Evolutionary conservation across 2,888 invertebrate genomes (phyloP).

Genomic region (Cryptocephalus moraei): DNA sequence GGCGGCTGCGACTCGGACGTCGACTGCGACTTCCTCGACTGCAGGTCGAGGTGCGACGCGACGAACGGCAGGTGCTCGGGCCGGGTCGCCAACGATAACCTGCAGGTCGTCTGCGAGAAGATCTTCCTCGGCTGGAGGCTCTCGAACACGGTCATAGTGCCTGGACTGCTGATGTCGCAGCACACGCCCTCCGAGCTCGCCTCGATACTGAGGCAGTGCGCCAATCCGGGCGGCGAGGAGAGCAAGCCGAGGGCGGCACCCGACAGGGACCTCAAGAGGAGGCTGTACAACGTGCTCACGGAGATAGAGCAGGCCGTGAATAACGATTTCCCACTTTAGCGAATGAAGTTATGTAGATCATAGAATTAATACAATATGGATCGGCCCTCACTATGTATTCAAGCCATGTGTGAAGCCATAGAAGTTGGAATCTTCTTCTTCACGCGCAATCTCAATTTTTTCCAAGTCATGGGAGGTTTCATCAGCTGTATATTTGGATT

Average conservation of each 20-base stretch:
- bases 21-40: constrained; percentile 60
- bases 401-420: no score
- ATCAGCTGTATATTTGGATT: no score
- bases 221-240: constrained; percentile 42
- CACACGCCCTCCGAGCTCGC: constrained; percentile 48
- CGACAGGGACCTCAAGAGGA: constrained; percentile 39
- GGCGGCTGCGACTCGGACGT: constrained; percentile 44
- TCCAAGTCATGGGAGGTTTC: no score
- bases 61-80: constrained; percentile 43
- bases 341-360: constrained; percentile 1
- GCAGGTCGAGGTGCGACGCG: constrained; percentile 49
- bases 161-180: constrained; percentile 50
- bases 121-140: constrained; percentile 51
- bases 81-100: constrained; percentile 51
- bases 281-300: constrained; percentile 43
- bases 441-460: no score
- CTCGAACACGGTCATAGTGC: constrained; percentile 49
- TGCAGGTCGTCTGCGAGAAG: constrained; percentile 57
- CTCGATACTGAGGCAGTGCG: constrained; percentile 47
- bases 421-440: no score
- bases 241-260: constrained; percentile 41
- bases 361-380: no score
- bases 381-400: no score
- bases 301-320: constrained; percentile 39
- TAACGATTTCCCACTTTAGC: constrained; percentile 26